Conservation (phyloP, 2,888 invertebrate species). For the Pyrrhia umbra region DNA sequence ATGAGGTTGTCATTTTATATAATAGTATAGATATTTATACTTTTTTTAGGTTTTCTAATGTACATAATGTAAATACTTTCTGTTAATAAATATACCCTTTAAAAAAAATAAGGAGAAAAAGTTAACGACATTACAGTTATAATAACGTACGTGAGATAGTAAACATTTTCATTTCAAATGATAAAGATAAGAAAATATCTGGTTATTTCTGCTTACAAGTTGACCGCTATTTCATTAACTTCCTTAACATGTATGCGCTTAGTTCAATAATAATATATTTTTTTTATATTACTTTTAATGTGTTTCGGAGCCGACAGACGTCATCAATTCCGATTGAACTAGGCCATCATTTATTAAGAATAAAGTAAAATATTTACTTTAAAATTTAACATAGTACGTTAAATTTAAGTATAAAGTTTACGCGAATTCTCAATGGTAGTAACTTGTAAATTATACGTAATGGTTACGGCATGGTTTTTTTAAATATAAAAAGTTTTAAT, state of each 20-base stretch:
- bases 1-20: too few relatives aligned
- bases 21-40: too few relatives aligned
- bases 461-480: too few relatives aligned
- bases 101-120: neutral
- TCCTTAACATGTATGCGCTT: conserved; percentile 23
- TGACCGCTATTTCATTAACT: conserved; percentile 20
- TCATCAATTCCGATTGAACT: conserved; percentile 1
- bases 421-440: too few relatives aligned
- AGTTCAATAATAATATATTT: conserved; percentile 11
- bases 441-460: too few relatives aligned
- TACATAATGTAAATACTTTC: too few relatives aligned
- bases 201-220: conserved; percentile 30
- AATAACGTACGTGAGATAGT: conserved; percentile 1
- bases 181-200: conserved; percentile 30
- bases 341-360: neutral
- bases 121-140: neutral
- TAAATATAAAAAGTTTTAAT: too few relatives aligned
- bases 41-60: too few relatives aligned
- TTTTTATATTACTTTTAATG: neutral
- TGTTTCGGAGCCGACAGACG: neutral
- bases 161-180: conserved; percentile 25
- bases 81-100: too few relatives aligned
- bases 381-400: too few relatives aligned
- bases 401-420: too few relatives aligned
- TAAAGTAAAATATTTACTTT: neutral